These are phyloP conservation scores for Anastrepha ludens DNA, from an alignment of 1,140 invertebrate species.

Conservation along the genomic window DNA sequence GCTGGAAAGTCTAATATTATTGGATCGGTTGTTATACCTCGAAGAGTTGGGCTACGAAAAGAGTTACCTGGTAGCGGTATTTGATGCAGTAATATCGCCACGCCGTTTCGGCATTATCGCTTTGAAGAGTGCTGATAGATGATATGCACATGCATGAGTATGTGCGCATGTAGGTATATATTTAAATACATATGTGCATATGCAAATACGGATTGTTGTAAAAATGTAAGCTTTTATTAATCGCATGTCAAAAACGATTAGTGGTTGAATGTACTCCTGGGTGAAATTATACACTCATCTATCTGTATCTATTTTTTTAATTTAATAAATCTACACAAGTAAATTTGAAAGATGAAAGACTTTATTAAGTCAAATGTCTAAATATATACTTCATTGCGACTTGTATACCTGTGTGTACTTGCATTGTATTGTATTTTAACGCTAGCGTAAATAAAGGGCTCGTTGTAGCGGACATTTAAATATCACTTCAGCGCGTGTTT, in stretches of 20 bases:
- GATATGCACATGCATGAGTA: neutral
- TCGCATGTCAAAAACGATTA: neutral
- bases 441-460: no score
- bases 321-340: neutral
- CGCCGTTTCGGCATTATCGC: conserved; percentile 83
- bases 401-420: neutral
- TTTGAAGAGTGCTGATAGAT: conserved; percentile 57
- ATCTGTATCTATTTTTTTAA: neutral
- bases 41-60: conserved; percentile 80
- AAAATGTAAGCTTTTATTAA: neutral
- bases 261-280: neutral
- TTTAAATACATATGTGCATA: neutral
- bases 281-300: neutral
- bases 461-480: no score
- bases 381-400: neutral
- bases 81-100: conserved; percentile 86
- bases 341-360: neutral
- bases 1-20: conserved; percentile 87
- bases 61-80: conserved; percentile 82
- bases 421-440: no score
- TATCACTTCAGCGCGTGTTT: no score
- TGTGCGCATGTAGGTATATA: neutral
- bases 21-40: conserved; percentile 90
- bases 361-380: neutral
- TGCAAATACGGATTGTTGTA: neutral